Evolutionary conservation across 1,140 invertebrate genomes (phyloP).

Genomic region (Lasioglossum baleicum): DNA sequence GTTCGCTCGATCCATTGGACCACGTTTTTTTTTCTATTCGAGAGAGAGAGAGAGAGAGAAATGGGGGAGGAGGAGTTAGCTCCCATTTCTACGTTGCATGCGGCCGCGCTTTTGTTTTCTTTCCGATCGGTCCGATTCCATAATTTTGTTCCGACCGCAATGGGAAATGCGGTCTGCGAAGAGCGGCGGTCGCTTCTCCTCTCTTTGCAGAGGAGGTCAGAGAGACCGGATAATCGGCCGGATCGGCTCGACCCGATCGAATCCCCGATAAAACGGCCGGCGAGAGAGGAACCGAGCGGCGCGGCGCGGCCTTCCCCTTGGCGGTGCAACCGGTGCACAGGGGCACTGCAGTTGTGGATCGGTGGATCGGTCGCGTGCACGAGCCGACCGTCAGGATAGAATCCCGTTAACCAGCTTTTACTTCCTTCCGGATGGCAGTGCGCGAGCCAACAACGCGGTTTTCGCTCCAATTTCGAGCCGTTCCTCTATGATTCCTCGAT

Average conservation of each 20-base stretch:
- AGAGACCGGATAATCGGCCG: conserved; percentile 6
- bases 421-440: conserved; percentile 29
- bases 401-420: conserved; percentile 27
- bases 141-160: conserved; percentile 30
- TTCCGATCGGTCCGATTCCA: neutral
- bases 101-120: conserved; percentile 13
- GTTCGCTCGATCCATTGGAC: neutral
- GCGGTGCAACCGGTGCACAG: neutral
- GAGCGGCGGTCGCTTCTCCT: neutral
- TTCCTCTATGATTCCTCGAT: conserved; percentile 63
- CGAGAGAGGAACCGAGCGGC: neutral
- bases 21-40: neutral
- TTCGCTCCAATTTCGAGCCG: conserved; percentile 52
- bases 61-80: neutral
- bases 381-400: neutral
- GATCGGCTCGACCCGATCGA: conserved; percentile 13
- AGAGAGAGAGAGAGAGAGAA: neutral
- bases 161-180: conserved; percentile 1
- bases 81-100: neutral
- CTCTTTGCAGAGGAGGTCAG: neutral
- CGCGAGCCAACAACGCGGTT: conserved; percentile 28
- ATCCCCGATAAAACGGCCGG: conserved; percentile 11
- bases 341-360: no score
- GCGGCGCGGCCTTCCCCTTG: neutral
- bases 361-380: neutral